Conservation (phyloP, 2,888 invertebrate genomes). For the Agriotes lineatus region DNA sequence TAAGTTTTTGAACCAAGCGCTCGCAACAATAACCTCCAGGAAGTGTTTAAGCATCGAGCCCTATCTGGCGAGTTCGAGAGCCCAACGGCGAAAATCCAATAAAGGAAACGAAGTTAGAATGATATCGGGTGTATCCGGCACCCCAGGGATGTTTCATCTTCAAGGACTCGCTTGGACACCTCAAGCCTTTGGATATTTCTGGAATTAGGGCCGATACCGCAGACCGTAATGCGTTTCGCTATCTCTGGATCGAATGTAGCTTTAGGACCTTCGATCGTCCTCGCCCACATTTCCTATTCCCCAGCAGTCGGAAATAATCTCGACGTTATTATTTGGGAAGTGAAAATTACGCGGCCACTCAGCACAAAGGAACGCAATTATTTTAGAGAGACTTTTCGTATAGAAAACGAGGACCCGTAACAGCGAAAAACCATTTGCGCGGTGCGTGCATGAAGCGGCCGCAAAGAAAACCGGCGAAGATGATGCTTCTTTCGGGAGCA, state of each 20-base stretch:
- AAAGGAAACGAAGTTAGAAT: slow-evolving; percentile 24
- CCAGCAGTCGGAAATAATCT: neutral
- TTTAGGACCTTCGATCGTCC: too few species aligned
- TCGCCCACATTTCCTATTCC: neutral
- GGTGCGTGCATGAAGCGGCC: neutral
- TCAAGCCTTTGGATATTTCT: slow-evolving; percentile 9
- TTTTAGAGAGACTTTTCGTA: too few species aligned
- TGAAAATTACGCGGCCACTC: too few species aligned
- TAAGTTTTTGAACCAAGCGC: neutral
- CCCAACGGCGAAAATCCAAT: slow-evolving; percentile 10
- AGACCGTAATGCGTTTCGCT: neutral
- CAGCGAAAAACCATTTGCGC: neutral
- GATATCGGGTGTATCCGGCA: slow-evolving; percentile 17
- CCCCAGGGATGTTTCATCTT: slow-evolving; percentile 20
- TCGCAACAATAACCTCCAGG: neutral
- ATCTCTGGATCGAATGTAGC: neutral
- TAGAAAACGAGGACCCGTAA: too few species aligned
- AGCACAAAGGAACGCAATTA: too few species aligned
- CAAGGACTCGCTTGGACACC: slow-evolving; percentile 16
- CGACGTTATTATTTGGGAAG: too few species aligned
- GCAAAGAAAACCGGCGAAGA: neutral
- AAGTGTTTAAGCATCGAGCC: slow-evolving; percentile 6
- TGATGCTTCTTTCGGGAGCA: neutral
- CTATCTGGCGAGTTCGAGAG: slow-evolving; percentile 1
- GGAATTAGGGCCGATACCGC: neutral